phyloP scores from a whole-genome alignment of 1,140 invertebrate genomes.

The Drosophila equinoxialis region DNA sequence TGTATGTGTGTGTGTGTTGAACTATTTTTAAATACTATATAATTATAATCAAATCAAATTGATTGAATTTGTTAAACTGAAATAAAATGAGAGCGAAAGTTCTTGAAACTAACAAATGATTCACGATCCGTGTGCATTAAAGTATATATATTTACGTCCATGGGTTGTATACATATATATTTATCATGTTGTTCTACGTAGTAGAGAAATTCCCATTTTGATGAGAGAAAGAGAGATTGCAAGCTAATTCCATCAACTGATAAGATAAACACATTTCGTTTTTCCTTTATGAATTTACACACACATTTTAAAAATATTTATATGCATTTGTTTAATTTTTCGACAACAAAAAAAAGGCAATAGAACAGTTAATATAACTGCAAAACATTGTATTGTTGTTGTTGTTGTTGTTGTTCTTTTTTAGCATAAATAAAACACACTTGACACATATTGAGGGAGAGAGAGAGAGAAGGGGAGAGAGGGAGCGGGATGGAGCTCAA shows the following conservation, averaged over 20 bases:
- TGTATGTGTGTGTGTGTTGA: neutral
- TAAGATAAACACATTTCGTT: conserved; percentile 29
- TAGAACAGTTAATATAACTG: conserved; percentile 39
- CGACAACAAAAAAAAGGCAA: too few species aligned
- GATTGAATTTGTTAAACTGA: neutral
- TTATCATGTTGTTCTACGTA: neutral
- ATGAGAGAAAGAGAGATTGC: neutral
- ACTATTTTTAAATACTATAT: conserved; percentile 52
- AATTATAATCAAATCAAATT: conserved; percentile 40
- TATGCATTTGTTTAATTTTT: neutral
- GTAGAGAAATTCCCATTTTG: neutral
- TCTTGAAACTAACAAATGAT: conserved; percentile 18
- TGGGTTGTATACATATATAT: neutral
- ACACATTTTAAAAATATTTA: neutral
- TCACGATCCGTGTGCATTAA: neutral
- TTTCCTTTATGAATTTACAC: conserved; percentile 13
- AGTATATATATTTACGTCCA: neutral
- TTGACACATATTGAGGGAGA: conserved; percentile 64
- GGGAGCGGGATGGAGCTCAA: neutral
- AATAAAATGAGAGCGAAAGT: conserved; percentile 26
- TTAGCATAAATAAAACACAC: conserved; percentile 47
- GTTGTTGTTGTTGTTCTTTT: conserved; percentile 18
- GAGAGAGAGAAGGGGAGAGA: too few species aligned
- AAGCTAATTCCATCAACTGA: conserved; percentile 30
- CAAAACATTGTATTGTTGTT: conserved; percentile 30